Percentiles rank a stretch among this genome's conserved stretches.
Evolutionary conservation across 1,140 invertebrate species (phyloP).

Genomic region (Colletes latitarsis): DNA sequence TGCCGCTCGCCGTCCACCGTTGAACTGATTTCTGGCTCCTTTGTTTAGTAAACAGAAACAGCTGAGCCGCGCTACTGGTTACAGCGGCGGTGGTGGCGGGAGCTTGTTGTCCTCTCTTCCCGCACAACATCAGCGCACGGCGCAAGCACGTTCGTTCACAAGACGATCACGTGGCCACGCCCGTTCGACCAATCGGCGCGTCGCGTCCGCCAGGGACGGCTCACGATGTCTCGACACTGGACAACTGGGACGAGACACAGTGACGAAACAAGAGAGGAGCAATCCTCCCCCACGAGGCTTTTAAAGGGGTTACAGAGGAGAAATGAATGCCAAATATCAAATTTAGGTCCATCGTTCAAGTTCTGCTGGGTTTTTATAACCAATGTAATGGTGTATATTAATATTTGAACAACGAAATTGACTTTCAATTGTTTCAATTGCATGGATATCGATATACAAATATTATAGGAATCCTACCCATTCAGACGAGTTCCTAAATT

Average conservation of each 20-base stretch:
- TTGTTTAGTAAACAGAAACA: conserved; percentile 80
- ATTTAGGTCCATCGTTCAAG: too few species aligned
- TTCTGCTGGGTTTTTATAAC: too few species aligned
- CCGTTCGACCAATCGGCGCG: not conserved
- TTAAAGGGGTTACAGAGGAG: too few species aligned
- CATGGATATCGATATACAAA: too few species aligned
- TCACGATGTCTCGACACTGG: not conserved
- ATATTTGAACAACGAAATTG: too few species aligned
- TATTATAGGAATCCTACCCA: too few species aligned
- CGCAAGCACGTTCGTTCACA: conserved; percentile 18
- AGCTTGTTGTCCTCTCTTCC: conserved; percentile 2
- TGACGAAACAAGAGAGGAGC: too few species aligned
- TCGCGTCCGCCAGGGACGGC: not conserved
- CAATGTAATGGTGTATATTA: too few species aligned
- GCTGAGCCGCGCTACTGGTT: conserved; percentile 68
- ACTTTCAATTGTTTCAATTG: too few species aligned
- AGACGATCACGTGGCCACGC: not conserved
- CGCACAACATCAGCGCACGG: conserved; percentile 31
- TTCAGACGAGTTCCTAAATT: too few species aligned
- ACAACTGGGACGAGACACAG: not conserved
- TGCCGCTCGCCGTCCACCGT: conserved; percentile 70
- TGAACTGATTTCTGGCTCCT: conserved; percentile 71
- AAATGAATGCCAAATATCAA: too few species aligned
- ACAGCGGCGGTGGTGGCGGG: conserved; percentile 46
- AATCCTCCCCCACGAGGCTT: too few species aligned